Conservation (phyloP, 2,113 vertebrate genomes). For the Trinectes maculatus region DNA sequence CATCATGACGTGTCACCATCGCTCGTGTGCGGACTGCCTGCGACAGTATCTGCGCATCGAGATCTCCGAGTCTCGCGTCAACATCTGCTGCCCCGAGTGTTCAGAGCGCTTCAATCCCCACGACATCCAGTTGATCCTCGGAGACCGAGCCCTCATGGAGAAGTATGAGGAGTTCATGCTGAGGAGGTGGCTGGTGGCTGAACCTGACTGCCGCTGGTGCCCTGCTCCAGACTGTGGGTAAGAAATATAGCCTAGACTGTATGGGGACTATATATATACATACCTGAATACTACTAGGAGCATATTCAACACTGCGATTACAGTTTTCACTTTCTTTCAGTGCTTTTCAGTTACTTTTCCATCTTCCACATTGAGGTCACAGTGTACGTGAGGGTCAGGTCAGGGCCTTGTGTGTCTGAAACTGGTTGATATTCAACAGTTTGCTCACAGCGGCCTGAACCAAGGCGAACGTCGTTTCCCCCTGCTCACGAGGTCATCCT, state of each 20-base stretch:
- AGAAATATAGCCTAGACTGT: constrained; percentile 45
- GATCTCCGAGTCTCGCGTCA: constrained; percentile 97
- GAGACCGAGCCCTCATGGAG: constrained; percentile 94
- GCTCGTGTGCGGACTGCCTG: constrained; percentile 97
- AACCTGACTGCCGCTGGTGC: constrained; percentile 98
- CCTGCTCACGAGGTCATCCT: neutral
- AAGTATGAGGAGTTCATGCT: constrained; percentile 99
- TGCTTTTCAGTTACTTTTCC: neutral
- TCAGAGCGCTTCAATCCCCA: constrained; percentile 97
- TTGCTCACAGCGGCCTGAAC: constrained; percentile 46
- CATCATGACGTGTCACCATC: constrained; percentile 98
- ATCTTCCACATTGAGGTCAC: constrained; percentile 8
- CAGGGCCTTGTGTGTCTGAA: constrained; percentile 33
- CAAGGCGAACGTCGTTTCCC: neutral
- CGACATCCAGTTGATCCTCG: constrained; percentile 95
- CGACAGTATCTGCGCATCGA: constrained; percentile 98
- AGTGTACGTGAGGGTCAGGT: constrained; percentile 26
- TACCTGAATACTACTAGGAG: no score
- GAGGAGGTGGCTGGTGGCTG: constrained; percentile 93
- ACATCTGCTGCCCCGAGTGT: constrained; percentile 98
- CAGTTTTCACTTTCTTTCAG: no score
- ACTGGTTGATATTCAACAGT: constrained; percentile 30
- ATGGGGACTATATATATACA: neutral
- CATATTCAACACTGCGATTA: no score
- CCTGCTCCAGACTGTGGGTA: constrained; percentile 98